Evolutionary conservation across 2,113 vertebrate species (phyloP), one percentile per base, ranked within the genome.

Genomic region (Nycticorax nycticorax): DNA sequence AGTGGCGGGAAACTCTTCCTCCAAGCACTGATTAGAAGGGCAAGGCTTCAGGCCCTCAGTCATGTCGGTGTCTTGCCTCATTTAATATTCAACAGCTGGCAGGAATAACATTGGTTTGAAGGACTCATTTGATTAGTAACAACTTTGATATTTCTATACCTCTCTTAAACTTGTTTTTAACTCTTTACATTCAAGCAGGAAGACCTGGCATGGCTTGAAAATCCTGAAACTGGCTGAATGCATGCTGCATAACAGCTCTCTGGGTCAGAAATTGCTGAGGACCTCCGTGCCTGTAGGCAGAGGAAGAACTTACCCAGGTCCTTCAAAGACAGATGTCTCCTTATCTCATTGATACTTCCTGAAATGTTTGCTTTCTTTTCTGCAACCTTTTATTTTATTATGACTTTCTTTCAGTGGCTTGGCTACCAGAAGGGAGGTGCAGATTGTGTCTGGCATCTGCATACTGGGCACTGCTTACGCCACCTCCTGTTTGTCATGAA

Each of bases 1-100:
- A 89, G 87, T 86, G 73, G 72, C 76, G 52, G 19, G 66, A 94
- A 97, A 84, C 88, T 89, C 82, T 96, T 93, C 71, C 79, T 76
- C 74, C 81, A 93, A 73, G 59, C 28, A 64, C 66, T 81, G 87
- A 94, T 93, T 94, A 94, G 85, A 95, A 96, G 82, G 52, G 63
- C 80, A 93, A 88, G 52, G 26, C 50, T 96, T 93, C 55, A 77
- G 59, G 56, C 67, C 92, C 59, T 89, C 72, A 68, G 92, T 93
- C 52, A 79, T 73, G 72, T 75, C 43, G 74, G 10, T 96, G 37
- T 76, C 90, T 78, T 59, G 22, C 39, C 32, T 75, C 75, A 85
- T 94, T 92, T 93, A 93, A 83, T 87, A 97, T 82, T 95, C 89
- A 89, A 47, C 28, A 79, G 39, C 53, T 93, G 76, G 43, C 57